These are phyloP conservation scores for Mesitornis unicolor DNA, from an alignment of 2,113 vertebrate genomes.

Conservation along the genomic window DNA sequence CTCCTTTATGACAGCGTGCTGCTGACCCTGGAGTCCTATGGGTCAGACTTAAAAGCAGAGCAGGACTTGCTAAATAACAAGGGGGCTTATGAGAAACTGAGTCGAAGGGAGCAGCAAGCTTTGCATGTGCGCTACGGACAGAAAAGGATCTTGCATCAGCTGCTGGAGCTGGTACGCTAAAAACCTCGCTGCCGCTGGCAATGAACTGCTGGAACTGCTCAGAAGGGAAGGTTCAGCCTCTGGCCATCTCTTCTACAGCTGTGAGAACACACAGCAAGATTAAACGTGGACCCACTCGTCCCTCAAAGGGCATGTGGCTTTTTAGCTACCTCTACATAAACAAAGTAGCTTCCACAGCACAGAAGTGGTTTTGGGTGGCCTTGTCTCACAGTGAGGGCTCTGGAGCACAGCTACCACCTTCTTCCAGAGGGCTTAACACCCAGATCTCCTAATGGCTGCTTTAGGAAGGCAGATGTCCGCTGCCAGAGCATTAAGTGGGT, in stretches of 20 bases:
- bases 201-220: not conserved
- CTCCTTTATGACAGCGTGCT: constrained; percentile 76
- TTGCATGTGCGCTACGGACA: constrained; percentile 89
- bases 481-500: not conserved
- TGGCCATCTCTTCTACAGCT: not conserved
- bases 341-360: not conserved
- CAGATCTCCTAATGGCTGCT: not conserved
- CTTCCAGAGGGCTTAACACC: not conserved
- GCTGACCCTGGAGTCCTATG: constrained; percentile 77
- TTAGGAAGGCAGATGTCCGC: not conserved
- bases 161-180: constrained; percentile 75
- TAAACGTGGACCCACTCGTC: not conserved
- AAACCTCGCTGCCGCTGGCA: not conserved
- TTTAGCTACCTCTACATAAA: not conserved
- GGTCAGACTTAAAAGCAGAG: constrained; percentile 72
- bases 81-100: constrained; percentile 65
- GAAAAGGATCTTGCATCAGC: constrained; percentile 82
- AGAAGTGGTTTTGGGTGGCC: not conserved
- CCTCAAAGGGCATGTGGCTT: accelerated
- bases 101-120: constrained; percentile 78
- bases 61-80: constrained; percentile 69
- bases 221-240: not conserved
- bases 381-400: not conserved
- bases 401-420: not conserved
- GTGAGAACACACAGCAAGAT: not conserved